Base-by-base conservation (phyloP, 2,797 vertebrate genomes). In the Halcyon smyrnensis region DNA sequence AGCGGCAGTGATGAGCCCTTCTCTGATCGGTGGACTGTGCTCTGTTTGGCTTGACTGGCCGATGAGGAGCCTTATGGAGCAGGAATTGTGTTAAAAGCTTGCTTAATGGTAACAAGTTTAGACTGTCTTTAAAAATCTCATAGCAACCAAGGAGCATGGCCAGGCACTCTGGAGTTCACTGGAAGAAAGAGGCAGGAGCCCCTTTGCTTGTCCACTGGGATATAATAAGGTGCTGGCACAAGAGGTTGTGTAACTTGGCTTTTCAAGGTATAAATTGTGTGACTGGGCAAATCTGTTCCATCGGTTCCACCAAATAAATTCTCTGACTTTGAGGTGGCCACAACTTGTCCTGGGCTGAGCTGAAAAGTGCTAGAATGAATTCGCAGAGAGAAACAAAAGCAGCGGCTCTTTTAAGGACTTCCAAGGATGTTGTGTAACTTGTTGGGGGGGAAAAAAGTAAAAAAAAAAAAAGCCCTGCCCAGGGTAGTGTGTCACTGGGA, bases 221-320 rank as follows among this genome's bases (percentile, higher is more conserved):
- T 78, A 63, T 39, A 94, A 93, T 59, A 64, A 94, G 93, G 92
- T 69, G 88, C 91, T 73, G 95, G 89, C 32, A 75, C 90, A 96
- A 93, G 92, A 9, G 51, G 70, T 94, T 76, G 84, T 34, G 25
- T 65, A 70, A 83, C 81, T 81, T 37, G 20, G 96, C 96, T 83
- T 95, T 95, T 95, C 91, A 95, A 81, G 94, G 95, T 81, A 14
- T 78, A 23, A 56, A 68, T 25, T 74, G 89, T 91, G 84, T 62
- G 93, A 25, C 54, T 64, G 92, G 80, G n/a, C 82, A 82, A 82
- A 87, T 63, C 64, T 64, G 69, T 50, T 56, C 93, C 56, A 2
- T 82, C 37, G 11, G 80, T 94, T 95, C 95, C 95, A 80, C 73
- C 95, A 64, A 32, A 94, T 65, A 73, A 67, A 79, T 34, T 43